Percentiles rank a stretch among this genome's conserved stretches.
phyloP scores from a whole-genome alignment of 2,797 vertebrate genomes.

The Syncerus caffer region DNA sequence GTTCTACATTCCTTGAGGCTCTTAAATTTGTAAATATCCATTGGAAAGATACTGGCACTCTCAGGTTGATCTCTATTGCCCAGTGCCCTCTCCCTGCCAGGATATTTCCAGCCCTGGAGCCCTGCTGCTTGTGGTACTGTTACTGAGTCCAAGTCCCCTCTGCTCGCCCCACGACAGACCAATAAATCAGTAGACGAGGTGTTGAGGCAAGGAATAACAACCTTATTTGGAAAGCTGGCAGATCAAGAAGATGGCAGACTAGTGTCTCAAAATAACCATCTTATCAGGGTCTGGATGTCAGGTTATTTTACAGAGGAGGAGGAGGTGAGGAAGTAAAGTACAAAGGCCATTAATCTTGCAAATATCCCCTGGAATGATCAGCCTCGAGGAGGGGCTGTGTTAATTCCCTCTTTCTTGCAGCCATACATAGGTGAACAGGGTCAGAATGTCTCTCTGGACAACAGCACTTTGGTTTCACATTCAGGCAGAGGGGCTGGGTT shows the following conservation, averaged over 20 bases:
- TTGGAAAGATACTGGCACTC: neutral
- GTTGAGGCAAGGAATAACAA: neutral
- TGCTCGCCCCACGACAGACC: neutral
- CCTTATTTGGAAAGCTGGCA: neutral
- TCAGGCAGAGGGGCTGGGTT: neutral
- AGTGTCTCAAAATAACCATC: neutral
- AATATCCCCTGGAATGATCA: neutral
- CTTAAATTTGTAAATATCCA: neutral
- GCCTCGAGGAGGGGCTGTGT: neutral
- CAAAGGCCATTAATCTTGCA: neutral
- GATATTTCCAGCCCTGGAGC: neutral
- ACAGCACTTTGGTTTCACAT: neutral
- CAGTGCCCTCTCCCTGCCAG: neutral
- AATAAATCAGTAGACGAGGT: neutral
- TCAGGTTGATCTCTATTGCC: neutral
- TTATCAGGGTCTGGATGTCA: neutral
- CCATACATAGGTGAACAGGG: neutral
- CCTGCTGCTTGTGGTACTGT: neutral
- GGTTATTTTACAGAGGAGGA: neutral
- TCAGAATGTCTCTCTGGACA: neutral
- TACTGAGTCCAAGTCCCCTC: neutral
- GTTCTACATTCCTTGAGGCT: slow-evolving; percentile 48
- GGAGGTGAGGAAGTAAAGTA: neutral
- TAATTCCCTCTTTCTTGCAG: neutral
- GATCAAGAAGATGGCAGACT: neutral